phyloP scores from a whole-genome alignment of 2,113 vertebrate genomes.

The Brachirus orientalis region DNA sequence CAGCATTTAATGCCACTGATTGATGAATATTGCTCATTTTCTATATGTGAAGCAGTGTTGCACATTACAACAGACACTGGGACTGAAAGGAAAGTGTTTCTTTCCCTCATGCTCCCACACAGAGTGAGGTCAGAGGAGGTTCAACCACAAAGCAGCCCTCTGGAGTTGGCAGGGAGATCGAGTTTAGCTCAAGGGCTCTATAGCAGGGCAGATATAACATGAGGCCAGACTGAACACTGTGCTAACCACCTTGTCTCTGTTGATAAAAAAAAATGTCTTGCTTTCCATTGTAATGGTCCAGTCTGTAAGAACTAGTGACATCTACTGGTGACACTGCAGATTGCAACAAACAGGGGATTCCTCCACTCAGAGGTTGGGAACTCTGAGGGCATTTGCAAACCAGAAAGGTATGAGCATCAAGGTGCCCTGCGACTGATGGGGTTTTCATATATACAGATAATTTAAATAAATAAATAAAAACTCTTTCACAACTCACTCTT shows the following conservation, averaged over 20 bases:
- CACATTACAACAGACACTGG: background rate
- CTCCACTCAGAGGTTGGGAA: no score
- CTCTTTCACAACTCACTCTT: no score
- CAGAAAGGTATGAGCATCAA: no score
- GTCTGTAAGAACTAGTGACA: background rate
- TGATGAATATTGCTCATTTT: background rate
- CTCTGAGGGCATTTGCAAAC: no score
- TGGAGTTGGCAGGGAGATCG: slow-evolving; percentile 16
- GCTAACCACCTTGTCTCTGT: background rate
- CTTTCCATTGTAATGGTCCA: slow-evolving; percentile 2
- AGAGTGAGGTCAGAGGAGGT: slow-evolving; percentile 24
- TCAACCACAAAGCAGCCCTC: slow-evolving; percentile 5
- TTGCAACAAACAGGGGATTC: no score
- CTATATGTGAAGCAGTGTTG: no score
- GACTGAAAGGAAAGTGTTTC: background rate
- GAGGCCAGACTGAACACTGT: slow-evolving; percentile 16
- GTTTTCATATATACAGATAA: no score
- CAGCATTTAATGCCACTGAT: background rate
- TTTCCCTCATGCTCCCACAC: background rate
- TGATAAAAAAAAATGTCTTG: background rate
- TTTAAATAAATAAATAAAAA: no score
- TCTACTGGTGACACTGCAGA: background rate
- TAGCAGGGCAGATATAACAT: slow-evolving; percentile 15
- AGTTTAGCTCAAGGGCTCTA: slow-evolving; percentile 42
- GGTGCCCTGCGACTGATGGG: no score